Conservation (phyloP, 2,113 vertebrate species). For the Pollimyrus isidori region DNA sequence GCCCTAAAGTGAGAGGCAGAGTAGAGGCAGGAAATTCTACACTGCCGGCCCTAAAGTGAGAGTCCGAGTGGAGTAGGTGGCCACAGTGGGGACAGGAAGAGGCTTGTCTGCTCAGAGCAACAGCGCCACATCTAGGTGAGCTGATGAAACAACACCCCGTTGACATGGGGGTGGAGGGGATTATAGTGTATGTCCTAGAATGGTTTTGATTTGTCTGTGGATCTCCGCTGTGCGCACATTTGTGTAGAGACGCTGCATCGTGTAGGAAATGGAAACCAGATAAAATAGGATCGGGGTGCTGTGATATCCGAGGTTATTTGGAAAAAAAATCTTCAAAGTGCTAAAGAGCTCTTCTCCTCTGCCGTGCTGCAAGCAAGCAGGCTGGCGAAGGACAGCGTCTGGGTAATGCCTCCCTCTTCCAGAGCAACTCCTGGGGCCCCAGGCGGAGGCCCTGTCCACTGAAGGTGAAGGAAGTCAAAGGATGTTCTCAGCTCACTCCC, state of each 20-base stretch:
- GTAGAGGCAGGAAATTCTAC: background rate
- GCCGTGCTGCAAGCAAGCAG: background rate
- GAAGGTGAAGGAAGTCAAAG: background rate
- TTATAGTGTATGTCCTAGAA: background rate
- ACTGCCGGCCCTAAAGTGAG: background rate
- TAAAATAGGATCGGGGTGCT: background rate
- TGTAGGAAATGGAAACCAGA: background rate
- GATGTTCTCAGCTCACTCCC: background rate
- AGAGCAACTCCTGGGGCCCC: background rate
- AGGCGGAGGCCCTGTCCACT: background rate
- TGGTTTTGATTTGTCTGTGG: background rate
- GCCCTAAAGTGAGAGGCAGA: too few species aligned
- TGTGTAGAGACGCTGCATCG: background rate
- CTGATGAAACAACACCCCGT: background rate
- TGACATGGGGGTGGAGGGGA: background rate
- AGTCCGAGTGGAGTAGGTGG: background rate
- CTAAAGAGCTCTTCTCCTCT: background rate
- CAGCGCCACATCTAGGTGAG: background rate
- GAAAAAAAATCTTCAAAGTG: background rate
- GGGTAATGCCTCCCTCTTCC: background rate
- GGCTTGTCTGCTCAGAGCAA: background rate
- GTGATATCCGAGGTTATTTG: background rate
- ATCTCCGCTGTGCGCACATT: background rate
- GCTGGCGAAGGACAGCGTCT: background rate
- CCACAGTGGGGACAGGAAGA: background rate